These are phyloP conservation scores for Cephalotes varians DNA, from an alignment of 2,888 invertebrate species.

Conservation along the genomic window DNA sequence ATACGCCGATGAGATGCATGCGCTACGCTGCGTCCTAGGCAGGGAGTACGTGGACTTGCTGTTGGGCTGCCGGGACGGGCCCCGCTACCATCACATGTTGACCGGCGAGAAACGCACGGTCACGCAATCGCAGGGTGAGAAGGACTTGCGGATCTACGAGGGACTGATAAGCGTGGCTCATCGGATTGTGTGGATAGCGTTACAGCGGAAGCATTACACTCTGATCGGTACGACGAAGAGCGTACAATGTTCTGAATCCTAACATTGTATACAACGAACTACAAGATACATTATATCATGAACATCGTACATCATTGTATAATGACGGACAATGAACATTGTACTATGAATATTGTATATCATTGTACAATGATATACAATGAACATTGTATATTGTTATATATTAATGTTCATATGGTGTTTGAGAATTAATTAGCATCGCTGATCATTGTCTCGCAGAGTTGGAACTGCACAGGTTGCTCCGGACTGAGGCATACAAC, in stretches of 20 bases:
- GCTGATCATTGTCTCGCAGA: slow-evolving; percentile 84
- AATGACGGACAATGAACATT: background rate
- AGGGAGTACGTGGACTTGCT: slow-evolving; percentile 89
- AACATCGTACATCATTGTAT: no score
- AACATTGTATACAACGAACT: background rate
- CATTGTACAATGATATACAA: background rate
- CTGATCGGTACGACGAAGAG: slow-evolving; percentile 87
- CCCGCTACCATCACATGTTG: slow-evolving; percentile 88
- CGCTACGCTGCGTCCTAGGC: slow-evolving; percentile 88
- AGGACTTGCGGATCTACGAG: slow-evolving; percentile 89
- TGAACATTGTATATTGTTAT: background rate
- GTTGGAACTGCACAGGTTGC: slow-evolving; percentile 88
- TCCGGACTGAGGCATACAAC: slow-evolving; percentile 89
- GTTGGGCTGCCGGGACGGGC: slow-evolving; percentile 84
- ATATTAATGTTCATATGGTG: background rate
- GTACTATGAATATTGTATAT: background rate
- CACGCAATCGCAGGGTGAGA: slow-evolving; percentile 88
- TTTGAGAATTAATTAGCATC: background rate
- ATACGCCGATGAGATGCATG: slow-evolving; percentile 87
- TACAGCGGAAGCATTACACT: slow-evolving; percentile 88
- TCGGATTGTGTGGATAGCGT: slow-evolving; percentile 89
- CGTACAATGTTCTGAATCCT: background rate
- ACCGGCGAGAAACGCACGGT: slow-evolving; percentile 81
- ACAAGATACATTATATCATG: background rate
- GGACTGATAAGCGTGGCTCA: slow-evolving; percentile 87